Conservation (phyloP, 2,113 vertebrate genomes). For the Cricetomys ansorgei region DNA sequence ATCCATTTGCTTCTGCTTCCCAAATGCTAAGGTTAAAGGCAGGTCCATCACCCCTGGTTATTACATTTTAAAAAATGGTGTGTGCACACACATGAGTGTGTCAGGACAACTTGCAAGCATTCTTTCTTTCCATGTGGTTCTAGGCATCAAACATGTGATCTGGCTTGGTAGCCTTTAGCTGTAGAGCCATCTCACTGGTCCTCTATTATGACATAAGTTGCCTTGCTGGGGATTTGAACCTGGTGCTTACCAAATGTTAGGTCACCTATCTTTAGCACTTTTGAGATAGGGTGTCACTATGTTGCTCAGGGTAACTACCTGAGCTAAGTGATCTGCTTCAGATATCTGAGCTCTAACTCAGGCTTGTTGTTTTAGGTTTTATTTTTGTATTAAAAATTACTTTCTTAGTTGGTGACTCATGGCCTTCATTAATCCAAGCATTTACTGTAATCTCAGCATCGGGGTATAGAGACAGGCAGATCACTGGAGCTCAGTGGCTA, state of each 20-base stretch:
- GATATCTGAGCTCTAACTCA: not conserved
- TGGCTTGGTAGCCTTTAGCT: not conserved
- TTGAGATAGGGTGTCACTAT: not conserved
- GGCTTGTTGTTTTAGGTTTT: not conserved
- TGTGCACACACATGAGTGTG: not conserved
- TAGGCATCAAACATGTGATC: not conserved
- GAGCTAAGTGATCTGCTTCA: not conserved
- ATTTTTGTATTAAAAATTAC: not conserved
- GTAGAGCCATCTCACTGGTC: not conserved
- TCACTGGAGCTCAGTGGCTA: not conserved
- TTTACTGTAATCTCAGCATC: not conserved
- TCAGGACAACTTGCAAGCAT: not conserved
- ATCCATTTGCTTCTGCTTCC: not conserved
- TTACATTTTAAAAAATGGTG: not conserved
- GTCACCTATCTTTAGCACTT: not conserved
- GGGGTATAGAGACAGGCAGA: not conserved
- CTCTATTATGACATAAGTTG: not conserved
- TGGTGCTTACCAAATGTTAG: not conserved
- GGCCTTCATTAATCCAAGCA: not conserved
- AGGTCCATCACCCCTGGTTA: not conserved
- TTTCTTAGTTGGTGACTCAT: not conserved
- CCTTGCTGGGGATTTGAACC: not conserved
- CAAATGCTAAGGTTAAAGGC: not conserved
- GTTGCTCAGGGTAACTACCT: not conserved
- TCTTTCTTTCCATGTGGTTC: not conserved